These are phyloP conservation scores for Dimorphilus gyrociliatus DNA, from an alignment of 2,888 invertebrate genomes.

Conservation along the genomic window DNA sequence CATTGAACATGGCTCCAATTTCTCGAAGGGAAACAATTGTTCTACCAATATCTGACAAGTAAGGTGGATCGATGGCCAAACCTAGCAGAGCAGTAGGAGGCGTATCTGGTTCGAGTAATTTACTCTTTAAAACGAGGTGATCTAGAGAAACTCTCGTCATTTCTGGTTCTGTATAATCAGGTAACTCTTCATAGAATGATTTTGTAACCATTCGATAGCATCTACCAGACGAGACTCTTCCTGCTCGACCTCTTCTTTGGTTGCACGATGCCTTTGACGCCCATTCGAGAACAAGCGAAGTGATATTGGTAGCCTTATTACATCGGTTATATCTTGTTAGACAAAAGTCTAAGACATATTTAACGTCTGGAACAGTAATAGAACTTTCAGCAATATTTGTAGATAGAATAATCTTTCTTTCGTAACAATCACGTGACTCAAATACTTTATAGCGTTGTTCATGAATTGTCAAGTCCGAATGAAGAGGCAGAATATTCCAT, in stretches of 20 bases:
- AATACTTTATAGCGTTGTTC: conserved; percentile 55
- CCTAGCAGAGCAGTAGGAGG: conserved; percentile 66
- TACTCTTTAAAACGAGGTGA: conserved; percentile 58
- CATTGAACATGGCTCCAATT: too few species aligned
- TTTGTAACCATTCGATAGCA: conserved; percentile 51
- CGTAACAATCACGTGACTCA: conserved; percentile 45
- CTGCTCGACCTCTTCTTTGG: conserved; percentile 67
- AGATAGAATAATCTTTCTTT: conserved; percentile 47
- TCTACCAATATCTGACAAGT: conserved; percentile 58
- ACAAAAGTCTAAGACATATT: conserved; percentile 70
- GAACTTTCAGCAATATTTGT: conserved; percentile 39
- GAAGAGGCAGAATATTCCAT: conserved; percentile 32
- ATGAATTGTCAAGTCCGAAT: conserved; percentile 58
- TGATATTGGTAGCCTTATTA: conserved; percentile 60
- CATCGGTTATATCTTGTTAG: conserved; percentile 63
- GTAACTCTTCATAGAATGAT: conserved; percentile 21
- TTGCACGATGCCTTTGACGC: conserved; percentile 72
- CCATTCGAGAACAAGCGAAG: conserved; percentile 62
- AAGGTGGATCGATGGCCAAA: conserved; percentile 69
- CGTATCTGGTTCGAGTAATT: conserved; percentile 60
- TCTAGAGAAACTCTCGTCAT: conserved; percentile 58
- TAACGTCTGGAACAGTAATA: conserved; percentile 37
- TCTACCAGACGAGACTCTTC: conserved; percentile 62
- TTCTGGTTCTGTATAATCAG: conserved; percentile 35
- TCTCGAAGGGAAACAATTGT: conserved; percentile 68